These are phyloP conservation scores for Rhingia rostrata DNA, from an alignment of 2,888 invertebrate species.

Conservation along the genomic window DNA sequence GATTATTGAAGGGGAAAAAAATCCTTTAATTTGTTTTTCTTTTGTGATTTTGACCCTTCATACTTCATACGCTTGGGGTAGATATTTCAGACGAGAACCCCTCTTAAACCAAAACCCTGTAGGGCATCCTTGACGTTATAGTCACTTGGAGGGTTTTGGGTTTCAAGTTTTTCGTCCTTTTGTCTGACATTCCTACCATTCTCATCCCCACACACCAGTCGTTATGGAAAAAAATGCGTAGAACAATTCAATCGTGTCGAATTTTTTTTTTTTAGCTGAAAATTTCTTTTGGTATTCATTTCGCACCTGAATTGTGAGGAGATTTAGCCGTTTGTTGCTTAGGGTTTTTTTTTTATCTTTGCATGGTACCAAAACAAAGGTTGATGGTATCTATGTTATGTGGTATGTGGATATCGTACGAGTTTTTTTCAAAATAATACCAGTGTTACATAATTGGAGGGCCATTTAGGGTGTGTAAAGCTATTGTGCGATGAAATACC, in stretches of 20 bases:
- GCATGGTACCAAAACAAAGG: slow-evolving; percentile 34
- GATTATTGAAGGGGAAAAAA: slow-evolving; percentile 8
- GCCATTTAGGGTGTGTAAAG: slow-evolving; percentile 12
- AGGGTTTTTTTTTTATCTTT: slow-evolving; percentile 3
- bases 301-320: slow-evolving; percentile 27
- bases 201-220: background rate
- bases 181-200: background rate
- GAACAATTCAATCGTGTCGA: slow-evolving; percentile 32
- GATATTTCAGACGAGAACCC: background rate
- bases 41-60: slow-evolving; percentile 55
- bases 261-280: background rate
- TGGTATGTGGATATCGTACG: background rate
- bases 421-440: background rate
- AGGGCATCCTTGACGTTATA: slow-evolving; percentile 21
- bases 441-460: background rate
- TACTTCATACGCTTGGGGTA: background rate
- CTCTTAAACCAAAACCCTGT: slow-evolving; percentile 8
- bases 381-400: slow-evolving; percentile 24
- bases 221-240: slow-evolving; percentile 18
- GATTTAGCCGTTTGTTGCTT: slow-evolving; percentile 46
- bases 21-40: slow-evolving; percentile 17
- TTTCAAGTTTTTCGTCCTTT: slow-evolving; percentile 16
- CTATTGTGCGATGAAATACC: background rate
- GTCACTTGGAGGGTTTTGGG: slow-evolving; percentile 41
- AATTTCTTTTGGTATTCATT: background rate